Evolutionary conservation across 2,888 invertebrate genomes (phyloP).

Genomic region (Acrocera orbiculus): DNA sequence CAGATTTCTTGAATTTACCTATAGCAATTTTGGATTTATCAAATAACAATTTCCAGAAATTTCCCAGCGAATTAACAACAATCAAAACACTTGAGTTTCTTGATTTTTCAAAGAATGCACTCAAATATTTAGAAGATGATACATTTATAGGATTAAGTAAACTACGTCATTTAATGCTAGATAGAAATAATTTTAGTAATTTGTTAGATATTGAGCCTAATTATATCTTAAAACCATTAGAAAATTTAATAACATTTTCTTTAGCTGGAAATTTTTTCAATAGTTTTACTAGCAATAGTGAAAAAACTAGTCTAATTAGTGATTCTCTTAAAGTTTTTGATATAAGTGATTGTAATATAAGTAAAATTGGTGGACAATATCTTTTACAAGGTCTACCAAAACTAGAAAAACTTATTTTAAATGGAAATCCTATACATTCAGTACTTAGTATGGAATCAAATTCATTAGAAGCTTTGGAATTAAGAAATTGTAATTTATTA

Average conservation of each 20-base stretch:
- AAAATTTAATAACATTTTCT: conserved; percentile 39
- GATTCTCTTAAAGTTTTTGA: conserved; percentile 39
- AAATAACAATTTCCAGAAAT: conserved; percentile 38
- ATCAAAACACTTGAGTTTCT: conserved; percentile 36
- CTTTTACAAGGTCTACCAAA: conserved; percentile 32
- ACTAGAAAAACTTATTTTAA: conserved; percentile 36
- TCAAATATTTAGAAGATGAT: conserved; percentile 33
- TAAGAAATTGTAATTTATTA: conserved; percentile 39
- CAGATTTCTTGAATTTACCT: conserved; percentile 20
- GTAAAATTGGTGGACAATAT: conserved; percentile 32
- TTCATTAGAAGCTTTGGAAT: conserved; percentile 36
- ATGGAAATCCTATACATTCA: conserved; percentile 35
- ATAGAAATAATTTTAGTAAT: conserved; percentile 40
- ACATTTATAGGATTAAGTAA: conserved; percentile 36
- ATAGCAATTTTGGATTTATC: conserved; percentile 45
- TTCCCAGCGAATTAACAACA: conserved; percentile 36
- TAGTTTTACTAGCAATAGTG: conserved; percentile 34
- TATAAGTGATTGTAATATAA: conserved; percentile 43
- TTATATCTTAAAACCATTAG: conserved; percentile 33
- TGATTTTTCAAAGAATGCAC: conserved; percentile 37
- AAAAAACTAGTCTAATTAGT: conserved; percentile 38
- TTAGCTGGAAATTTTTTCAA: conserved; percentile 45
- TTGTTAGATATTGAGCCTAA: conserved; percentile 41
- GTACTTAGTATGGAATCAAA: conserved; percentile 35
- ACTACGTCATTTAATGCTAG: conserved; percentile 42